Conservation (phyloP, 2,888 invertebrate genomes). For the Tortricodes alternella region DNA sequence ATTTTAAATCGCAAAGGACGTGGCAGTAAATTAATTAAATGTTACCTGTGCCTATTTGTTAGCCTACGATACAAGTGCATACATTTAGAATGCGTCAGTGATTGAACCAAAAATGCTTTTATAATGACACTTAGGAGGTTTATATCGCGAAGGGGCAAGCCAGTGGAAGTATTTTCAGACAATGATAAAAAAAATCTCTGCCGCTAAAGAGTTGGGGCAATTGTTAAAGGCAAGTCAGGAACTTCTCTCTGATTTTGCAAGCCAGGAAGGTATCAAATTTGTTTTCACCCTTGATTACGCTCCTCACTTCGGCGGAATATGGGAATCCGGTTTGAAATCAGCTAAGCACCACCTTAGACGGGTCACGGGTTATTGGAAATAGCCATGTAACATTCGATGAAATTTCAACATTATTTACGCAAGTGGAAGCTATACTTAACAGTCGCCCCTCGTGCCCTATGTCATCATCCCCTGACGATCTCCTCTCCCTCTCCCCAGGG, state of each 20-base stretch:
- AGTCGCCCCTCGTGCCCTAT: constrained; percentile 25
- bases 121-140: background rate
- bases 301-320: constrained; percentile 1
- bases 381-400: constrained; percentile 1
- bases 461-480: constrained; percentile 20
- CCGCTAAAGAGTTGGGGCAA: background rate
- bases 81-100: background rate
- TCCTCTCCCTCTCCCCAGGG: constrained; percentile 23
- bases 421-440: constrained; percentile 26
- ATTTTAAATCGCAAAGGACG: background rate
- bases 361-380: constrained; percentile 1
- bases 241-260: constrained; percentile 1
- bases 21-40: background rate
- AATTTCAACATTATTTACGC: constrained; percentile 16
- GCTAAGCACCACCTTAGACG: background rate
- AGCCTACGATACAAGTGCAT: background rate
- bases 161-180: constrained; percentile 8
- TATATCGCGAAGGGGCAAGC: constrained; percentile 19
- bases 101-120: background rate
- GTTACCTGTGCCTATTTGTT: background rate
- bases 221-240: constrained; percentile 1
- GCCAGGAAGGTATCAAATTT: constrained; percentile 1
- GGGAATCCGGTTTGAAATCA: background rate
- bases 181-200: constrained; percentile 2
- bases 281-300: background rate